Evolutionary conservation across 2,888 invertebrate species (phyloP).

Genomic region (Drosophila nigricruria): DNA sequence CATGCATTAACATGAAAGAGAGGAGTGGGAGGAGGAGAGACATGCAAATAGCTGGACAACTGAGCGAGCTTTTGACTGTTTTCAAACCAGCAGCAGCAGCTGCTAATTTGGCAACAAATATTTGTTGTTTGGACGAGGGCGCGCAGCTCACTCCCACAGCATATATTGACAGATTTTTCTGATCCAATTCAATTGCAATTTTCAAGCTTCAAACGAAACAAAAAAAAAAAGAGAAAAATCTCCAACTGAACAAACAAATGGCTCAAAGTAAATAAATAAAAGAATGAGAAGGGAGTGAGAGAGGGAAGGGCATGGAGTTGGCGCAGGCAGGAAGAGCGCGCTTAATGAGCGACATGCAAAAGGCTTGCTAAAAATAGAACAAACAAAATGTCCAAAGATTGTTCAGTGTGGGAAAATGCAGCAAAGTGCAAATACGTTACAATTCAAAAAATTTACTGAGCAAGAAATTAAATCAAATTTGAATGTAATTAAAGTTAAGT

Average conservation of each 20-base stretch:
- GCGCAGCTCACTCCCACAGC: conserved; percentile 6
- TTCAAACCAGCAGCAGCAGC: conserved; percentile 27
- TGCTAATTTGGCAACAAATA: conserved; percentile 41
- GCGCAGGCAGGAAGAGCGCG: background rate
- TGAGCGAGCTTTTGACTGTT: conserved; percentile 25
- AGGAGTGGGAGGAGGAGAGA: conserved; percentile 1
- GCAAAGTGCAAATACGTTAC: background rate
- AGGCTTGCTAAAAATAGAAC: conserved; percentile 28
- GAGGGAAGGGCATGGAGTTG: background rate
- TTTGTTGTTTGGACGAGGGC: conserved; percentile 8
- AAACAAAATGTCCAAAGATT: conserved; percentile 37
- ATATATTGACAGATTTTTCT: conserved; percentile 11
- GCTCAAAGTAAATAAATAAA: conserved; percentile 44
- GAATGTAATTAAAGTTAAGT: background rate
- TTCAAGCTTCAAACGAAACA: conserved; percentile 31
- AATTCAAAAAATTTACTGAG: conserved; percentile 5
- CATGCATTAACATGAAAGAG: conserved; percentile 23
- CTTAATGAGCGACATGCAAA: conserved; percentile 5
- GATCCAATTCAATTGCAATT: conserved; percentile 33
- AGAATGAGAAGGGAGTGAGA: conserved; percentile 5
- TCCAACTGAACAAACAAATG: conserved; percentile 40
- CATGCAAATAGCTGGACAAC: conserved; percentile 27
- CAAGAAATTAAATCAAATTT: too few relatives aligned
- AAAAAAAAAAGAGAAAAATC: conserved; percentile 10
- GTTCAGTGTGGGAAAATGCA: conserved; percentile 21